A percentile compares a stretch with the other conserved stretches of the same genome.
Conservation (phyloP, 2,888 invertebrate species). For the Platycheirus albimanus region DNA sequence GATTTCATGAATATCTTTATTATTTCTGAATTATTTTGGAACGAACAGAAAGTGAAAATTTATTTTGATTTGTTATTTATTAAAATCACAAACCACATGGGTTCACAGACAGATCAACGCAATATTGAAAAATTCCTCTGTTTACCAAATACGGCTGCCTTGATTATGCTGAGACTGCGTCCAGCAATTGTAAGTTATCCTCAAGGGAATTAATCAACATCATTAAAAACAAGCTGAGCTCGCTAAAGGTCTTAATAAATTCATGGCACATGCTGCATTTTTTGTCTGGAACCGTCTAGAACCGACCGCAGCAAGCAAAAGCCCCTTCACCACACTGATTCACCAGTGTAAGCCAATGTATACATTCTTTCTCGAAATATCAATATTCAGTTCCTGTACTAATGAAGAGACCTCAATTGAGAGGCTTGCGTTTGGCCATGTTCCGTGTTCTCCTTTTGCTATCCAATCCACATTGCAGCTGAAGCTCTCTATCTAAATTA, state of each 20-base stretch:
- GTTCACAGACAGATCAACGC: no score
- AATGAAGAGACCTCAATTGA: constrained; percentile 57
- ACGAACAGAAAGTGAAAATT: no score
- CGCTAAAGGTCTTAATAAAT: constrained; percentile 28
- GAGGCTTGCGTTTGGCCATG: constrained; percentile 28
- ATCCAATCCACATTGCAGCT: neutral
- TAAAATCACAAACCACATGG: no score
- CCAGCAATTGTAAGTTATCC: neutral
- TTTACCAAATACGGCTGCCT: no score
- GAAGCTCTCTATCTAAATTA: constrained; percentile 64
- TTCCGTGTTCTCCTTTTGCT: constrained; percentile 1
- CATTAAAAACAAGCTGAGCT: neutral
- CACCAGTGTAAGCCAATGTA: neutral
- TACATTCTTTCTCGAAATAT: constrained; percentile 7
- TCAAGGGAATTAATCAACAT: neutral
- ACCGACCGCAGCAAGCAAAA: neutral
- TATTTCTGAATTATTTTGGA: no score
- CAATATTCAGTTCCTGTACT: constrained; percentile 33
- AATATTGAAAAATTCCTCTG: no score
- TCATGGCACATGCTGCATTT: constrained; percentile 7
- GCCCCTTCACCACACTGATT: neutral
- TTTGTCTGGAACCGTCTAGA: neutral
- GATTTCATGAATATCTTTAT: no score
- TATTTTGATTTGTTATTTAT: no score
- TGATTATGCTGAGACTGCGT: no score